Percentiles rank a stretch among this genome's conserved stretches.
These are phyloP conservation scores for Bembecia ichneumoniformis DNA, from an alignment of 2,888 invertebrate species.

Conservation along the genomic window DNA sequence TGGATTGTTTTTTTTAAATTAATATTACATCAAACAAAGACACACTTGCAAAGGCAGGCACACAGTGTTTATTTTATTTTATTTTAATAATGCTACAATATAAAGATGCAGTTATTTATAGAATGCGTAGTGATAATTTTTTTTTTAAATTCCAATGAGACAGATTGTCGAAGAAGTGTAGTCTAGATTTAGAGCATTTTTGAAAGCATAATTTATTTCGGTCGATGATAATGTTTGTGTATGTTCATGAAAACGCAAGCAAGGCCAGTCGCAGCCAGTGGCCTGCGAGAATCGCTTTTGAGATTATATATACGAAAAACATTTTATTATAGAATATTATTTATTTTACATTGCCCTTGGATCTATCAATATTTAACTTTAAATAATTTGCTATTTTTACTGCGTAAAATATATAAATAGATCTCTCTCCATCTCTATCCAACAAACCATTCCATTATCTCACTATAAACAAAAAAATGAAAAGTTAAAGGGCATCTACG, in stretches of 20 bases:
- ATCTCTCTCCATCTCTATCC: not conserved
- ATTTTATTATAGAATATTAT: not conserved
- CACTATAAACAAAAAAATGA: not conserved
- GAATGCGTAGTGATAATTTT: too few relatives aligned
- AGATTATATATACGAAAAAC: not conserved
- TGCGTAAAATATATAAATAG: not conserved
- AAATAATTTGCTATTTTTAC: not conserved
- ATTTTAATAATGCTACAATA: too few relatives aligned
- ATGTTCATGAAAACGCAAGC: conserved; percentile 18
- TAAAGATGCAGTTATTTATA: too few relatives aligned
- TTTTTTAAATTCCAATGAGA: too few relatives aligned
- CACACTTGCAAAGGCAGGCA: too few relatives aligned
- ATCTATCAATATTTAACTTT: not conserved
- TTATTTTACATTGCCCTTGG: not conserved
- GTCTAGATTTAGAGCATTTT: conserved; percentile 9
- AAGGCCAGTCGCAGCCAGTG: conserved; percentile 13
- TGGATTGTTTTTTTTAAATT: too few relatives aligned
- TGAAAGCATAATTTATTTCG: conserved; percentile 18
- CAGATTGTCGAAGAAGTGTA: too few relatives aligned
- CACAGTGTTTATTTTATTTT: too few relatives aligned
- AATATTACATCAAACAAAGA: too few relatives aligned
- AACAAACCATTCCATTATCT: not conserved
- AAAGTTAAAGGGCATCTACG: not conserved
- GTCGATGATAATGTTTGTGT: conserved; percentile 23
- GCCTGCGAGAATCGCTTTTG: not conserved